phyloP scores from a whole-genome alignment of 1,140 invertebrate genomes.

The Drosophila quadrilineata region DNA sequence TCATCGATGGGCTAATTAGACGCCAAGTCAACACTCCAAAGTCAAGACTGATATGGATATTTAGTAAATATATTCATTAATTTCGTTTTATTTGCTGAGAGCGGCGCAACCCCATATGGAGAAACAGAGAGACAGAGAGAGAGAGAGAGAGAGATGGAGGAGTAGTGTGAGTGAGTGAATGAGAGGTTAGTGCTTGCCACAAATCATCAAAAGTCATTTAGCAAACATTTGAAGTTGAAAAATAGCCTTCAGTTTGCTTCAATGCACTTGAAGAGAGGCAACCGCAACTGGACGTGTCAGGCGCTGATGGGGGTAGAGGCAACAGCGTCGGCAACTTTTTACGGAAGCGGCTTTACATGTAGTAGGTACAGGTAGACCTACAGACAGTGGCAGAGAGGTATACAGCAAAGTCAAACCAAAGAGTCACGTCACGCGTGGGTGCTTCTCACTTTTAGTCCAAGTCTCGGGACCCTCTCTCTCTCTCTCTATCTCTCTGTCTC shows the following conservation, averaged over 20 bases:
- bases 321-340: conserved; percentile 68
- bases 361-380: conserved; percentile 40
- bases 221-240: conserved; percentile 80
- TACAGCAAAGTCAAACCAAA: conserved; percentile 77
- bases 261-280: conserved; percentile 72
- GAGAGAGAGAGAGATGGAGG: too few species aligned
- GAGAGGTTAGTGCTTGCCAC: conserved; percentile 51
- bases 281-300: conserved; percentile 27
- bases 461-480: conserved; percentile 6
- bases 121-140: too few species aligned
- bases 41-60: conserved; percentile 56
- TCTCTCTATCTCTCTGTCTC: conserved; percentile 2
- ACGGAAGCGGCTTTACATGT: conserved; percentile 59
- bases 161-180: too few species aligned
- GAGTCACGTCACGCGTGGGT: conserved; percentile 79
- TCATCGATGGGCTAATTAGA: conserved; percentile 62
- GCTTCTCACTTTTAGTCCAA: conserved; percentile 36
- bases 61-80: conserved; percentile 78
- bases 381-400: too few species aligned
- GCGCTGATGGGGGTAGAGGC: conserved; percentile 8
- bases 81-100: conserved; percentile 61
- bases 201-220: conserved; percentile 80
- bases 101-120: conserved; percentile 42
- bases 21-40: conserved; percentile 58
- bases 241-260: conserved; percentile 78